Evolutionary conservation across 2,113 vertebrate species (phyloP).

Genomic region (Triplophysa rosa): DNA sequence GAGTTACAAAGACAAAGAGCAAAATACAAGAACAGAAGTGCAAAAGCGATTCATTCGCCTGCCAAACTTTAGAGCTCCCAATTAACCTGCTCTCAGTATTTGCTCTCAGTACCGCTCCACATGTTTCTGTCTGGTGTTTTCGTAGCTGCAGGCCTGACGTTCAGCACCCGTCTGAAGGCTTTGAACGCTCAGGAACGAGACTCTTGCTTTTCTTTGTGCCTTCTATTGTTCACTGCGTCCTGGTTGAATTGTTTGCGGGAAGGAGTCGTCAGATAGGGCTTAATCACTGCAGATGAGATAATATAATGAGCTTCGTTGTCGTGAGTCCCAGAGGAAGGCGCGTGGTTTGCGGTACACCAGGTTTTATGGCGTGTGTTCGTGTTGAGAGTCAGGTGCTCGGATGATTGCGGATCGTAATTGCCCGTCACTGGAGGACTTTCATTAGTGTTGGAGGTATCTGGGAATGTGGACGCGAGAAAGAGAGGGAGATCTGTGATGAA

Average conservation of each 20-base stretch:
- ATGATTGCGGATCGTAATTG: slow-evolving; percentile 66
- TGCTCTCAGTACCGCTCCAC: slow-evolving; percentile 66
- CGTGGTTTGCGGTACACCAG: slow-evolving; percentile 56
- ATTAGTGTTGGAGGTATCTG: slow-evolving; percentile 58
- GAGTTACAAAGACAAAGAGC: background rate
- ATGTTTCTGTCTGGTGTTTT: slow-evolving; percentile 64
- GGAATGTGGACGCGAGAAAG: slow-evolving; percentile 12
- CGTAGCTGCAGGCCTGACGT: slow-evolving; percentile 42
- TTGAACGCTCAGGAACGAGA: slow-evolving; percentile 19
- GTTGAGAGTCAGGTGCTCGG: slow-evolving; percentile 70
- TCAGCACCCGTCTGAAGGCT: background rate
- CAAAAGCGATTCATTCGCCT: slow-evolving; percentile 45
- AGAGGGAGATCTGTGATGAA: background rate
- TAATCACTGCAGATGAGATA: slow-evolving; percentile 84
- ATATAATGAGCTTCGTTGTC: slow-evolving; percentile 82
- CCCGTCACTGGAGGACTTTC: slow-evolving; percentile 66
- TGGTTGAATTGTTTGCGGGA: slow-evolving; percentile 51
- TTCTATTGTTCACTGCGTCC: slow-evolving; percentile 55
- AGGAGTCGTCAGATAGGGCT: slow-evolving; percentile 61
- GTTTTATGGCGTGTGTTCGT: slow-evolving; percentile 60
- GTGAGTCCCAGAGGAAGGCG: slow-evolving; percentile 63
- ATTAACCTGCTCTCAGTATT: slow-evolving; percentile 68
- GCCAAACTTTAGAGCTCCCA: slow-evolving; percentile 70
- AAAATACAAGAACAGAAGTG: slow-evolving; percentile 1
- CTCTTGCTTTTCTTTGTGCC: slow-evolving; percentile 52